Base-by-base conservation (phyloP, 2,888 invertebrate species). In the Ypsolopha scabrella region DNA sequence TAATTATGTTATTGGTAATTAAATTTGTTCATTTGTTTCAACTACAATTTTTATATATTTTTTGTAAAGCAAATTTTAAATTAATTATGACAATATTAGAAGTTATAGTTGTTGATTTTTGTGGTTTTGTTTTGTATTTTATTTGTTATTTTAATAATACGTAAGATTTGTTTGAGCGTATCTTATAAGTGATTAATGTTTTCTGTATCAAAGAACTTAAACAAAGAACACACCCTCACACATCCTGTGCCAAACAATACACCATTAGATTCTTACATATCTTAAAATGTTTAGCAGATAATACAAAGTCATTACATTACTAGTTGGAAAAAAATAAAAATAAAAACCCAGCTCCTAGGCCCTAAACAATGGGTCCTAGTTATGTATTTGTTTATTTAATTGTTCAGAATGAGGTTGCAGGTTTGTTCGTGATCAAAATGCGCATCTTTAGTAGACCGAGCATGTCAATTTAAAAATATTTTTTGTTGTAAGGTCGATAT, bases 351-450 rank as follows among this genome's bases (percentile, higher is more conserved):
- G 13, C 38, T 46, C n/a, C 44, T 52, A 61, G 57, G 61, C 60
- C n/a, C 37, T 52, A 61, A 56, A 62, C 60, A 62, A 61, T 57
- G 53, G 54, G 50, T 44, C 53, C 53, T 56, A 54, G 60, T 45
- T 53, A 55, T 24, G 24, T 24, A 24, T 64, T 64, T 64, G 64
- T 63, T 63, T 63, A 54, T 71, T 62, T 81, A 80, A 82, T 81
- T 80, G 78, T 80, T 70, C 54, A 57, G 63, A 65, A 76, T 81
- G 82, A 82, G 62, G 60, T 52, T 79, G 76, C 67, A 65, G 53
- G 50, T 57, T 60, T 56, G 54, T 55, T 54, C 53, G 41, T 51
- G 45, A 11, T 50, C 13, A 43, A 36, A 50, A 50, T 55, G 52
- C 53, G 51, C 56, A 59, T 58, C 56, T 54, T 55, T 53, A 8